These are phyloP conservation scores for Mimumesa dahlbomi DNA, from an alignment of 2,888 invertebrate genomes.

Conservation along the genomic window DNA sequence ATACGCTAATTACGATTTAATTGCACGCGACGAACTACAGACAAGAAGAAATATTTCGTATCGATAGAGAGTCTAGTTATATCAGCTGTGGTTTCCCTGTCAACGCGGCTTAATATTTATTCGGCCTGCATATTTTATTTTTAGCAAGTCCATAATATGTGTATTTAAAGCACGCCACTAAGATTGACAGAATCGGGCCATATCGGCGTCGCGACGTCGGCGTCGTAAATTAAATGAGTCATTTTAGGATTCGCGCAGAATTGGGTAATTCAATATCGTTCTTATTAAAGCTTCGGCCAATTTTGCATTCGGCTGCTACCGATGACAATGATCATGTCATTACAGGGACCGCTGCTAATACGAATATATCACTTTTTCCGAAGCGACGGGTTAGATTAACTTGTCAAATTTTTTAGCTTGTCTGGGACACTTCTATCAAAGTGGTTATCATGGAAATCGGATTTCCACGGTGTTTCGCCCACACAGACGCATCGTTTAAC, in stretches of 20 bases:
- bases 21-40: not conserved
- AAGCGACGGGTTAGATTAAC: constrained; percentile 37
- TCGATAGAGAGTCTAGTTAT: constrained; percentile 26
- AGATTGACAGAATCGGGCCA: constrained; percentile 78
- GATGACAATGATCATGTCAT: constrained; percentile 60
- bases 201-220: constrained; percentile 73
- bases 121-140: constrained; percentile 71
- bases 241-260: constrained; percentile 72
- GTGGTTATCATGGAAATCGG: too few relatives aligned
- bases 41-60: constrained; percentile 46
- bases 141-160: constrained; percentile 71
- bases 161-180: constrained; percentile 71
- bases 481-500: not conserved
- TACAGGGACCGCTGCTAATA: constrained; percentile 33
- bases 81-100: constrained; percentile 65
- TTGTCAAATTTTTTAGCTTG: constrained; percentile 8
- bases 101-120: constrained; percentile 70
- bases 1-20: not conserved
- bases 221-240: constrained; percentile 76
- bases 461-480: not conserved
- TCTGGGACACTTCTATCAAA: too few relatives aligned
- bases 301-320: constrained; percentile 37
- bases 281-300: constrained; percentile 66
- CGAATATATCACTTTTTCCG: constrained; percentile 19
- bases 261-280: constrained; percentile 73